Base-by-base conservation (phyloP, 1,140 invertebrate species). In the Saccostrea glomerata region DNA sequence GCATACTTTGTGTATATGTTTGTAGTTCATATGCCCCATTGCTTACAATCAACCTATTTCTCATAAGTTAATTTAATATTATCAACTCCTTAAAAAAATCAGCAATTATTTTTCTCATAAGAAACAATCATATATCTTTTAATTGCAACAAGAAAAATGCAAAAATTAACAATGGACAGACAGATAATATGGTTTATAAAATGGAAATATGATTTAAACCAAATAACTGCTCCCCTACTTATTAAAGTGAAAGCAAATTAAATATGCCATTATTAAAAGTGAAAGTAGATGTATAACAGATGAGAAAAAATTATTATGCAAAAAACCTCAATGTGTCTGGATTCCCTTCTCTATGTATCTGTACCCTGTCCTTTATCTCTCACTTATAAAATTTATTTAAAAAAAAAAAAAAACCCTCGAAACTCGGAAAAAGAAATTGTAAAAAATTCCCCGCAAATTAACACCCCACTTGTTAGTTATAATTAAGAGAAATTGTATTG, bases 91-190 rank as follows among this genome's bases (percentile, higher is more conserved):
- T n/a, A 66, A 47, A 66, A 30, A 73, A 25, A 23, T 73, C 23
- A 73, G 66, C 66, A 73, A 73, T 30, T 23, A 73, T 73, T 73
- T 13, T 73, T 73, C 23, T 73, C 25, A 73, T 23, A 73, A 73
- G 66, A 73, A 73, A 73, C 66, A 73, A 73, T 73, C 25, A 73
- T 73, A 73, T 73, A 73, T 73, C 58, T 73, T 73, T 73, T 30
- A 73, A 73, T 7, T 73, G 66, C 66, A 73, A 73, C 66, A 73
- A 73, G 66, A 73, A 73, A 73, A 73, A 73, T 73, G 66, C 66
- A 73, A 73, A 25, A 30, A 60, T 73, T 73, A 73, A 73, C 66
- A 73, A 73, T 60, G 25, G 66, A 73, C n/a, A 73, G 66, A 73
- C 66, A 73, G 25, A 25, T 73, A 12, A 73, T 25, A 73, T 13